These are phyloP conservation scores for Eolophus roseicapilla DNA, from an alignment of 2,113 vertebrate species.

Conservation along the genomic window DNA sequence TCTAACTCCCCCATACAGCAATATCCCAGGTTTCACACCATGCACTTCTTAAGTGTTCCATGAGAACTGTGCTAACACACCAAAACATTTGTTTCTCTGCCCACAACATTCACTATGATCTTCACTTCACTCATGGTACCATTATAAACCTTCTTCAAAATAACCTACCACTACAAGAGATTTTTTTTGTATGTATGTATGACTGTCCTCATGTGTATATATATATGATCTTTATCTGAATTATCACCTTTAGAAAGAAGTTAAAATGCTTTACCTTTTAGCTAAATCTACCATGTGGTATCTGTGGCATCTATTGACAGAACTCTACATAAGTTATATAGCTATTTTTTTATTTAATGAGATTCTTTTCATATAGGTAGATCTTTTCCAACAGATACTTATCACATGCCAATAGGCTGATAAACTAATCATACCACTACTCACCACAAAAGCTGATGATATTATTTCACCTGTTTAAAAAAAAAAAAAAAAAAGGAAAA, in stretches of 20 bases:
- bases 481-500: not conserved
- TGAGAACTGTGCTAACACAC: not conserved
- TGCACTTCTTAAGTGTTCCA: not conserved
- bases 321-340: not conserved
- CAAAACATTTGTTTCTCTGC: not conserved
- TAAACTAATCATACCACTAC: not conserved
- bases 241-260: not conserved
- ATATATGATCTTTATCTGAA: not conserved
- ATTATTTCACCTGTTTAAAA: not conserved
- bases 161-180: not conserved
- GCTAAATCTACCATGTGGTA: not conserved
- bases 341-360: not conserved
- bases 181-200: fast-evolving
- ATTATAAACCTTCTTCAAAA: not conserved
- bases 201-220: fast-evolving
- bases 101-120: fast-evolving
- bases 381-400: not conserved
- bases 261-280: not conserved
- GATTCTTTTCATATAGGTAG: not conserved
- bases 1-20: not conserved
- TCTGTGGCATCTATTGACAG: not conserved
- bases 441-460: not conserved
- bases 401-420: not conserved
- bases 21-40: not conserved
- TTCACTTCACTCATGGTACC: not conserved